These are phyloP conservation scores for Cartodere bifasciata DNA, from an alignment of 2,888 invertebrate genomes.

Conservation along the genomic window DNA sequence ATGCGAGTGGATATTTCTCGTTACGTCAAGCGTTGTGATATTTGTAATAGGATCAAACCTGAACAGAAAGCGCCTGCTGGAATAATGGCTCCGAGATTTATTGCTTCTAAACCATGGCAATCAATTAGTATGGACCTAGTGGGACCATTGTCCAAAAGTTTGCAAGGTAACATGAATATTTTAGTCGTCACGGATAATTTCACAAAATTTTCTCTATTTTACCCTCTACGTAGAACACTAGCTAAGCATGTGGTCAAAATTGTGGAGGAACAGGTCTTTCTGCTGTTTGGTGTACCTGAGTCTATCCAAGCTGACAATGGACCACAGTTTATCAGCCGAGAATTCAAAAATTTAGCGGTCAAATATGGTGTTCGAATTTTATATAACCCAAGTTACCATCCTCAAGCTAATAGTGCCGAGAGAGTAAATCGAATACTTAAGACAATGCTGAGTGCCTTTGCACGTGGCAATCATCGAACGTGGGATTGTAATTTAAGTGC, in stretches of 20 bases:
- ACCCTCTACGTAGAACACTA: conserved; percentile 16
- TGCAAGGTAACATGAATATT: conserved; percentile 13
- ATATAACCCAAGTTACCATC: conserved; percentile 19
- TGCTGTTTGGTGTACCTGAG: conserved; percentile 18
- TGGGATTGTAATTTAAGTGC: conserved; percentile 14
- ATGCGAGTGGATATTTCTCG: too few relatives aligned
- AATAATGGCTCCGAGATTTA: neutral
- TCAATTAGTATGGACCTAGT: too few relatives aligned
- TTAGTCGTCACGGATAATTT: conserved; percentile 15
- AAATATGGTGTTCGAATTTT: conserved; percentile 11
- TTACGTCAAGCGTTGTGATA: too few relatives aligned
- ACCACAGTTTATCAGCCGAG: conserved; percentile 14
- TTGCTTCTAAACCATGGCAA: neutral
- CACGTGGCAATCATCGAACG: conserved; percentile 16
- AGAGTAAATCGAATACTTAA: conserved; percentile 21
- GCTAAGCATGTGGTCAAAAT: conserved; percentile 9
- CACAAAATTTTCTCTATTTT: conserved; percentile 16
- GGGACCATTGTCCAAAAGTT: too few relatives aligned
- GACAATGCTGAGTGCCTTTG: conserved; percentile 21
- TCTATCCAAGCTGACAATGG: conserved; percentile 20
- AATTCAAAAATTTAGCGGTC: conserved; percentile 9
- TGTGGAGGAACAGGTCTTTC: conserved; percentile 17
- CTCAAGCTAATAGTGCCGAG: conserved; percentile 24
- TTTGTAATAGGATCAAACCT: neutral
- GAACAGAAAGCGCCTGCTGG: neutral